A percentile compares a stretch with the other conserved stretches of the same genome.
Evolutionary conservation across 2,888 invertebrate genomes (phyloP).

Genomic region (Erynnis tages): DNA sequence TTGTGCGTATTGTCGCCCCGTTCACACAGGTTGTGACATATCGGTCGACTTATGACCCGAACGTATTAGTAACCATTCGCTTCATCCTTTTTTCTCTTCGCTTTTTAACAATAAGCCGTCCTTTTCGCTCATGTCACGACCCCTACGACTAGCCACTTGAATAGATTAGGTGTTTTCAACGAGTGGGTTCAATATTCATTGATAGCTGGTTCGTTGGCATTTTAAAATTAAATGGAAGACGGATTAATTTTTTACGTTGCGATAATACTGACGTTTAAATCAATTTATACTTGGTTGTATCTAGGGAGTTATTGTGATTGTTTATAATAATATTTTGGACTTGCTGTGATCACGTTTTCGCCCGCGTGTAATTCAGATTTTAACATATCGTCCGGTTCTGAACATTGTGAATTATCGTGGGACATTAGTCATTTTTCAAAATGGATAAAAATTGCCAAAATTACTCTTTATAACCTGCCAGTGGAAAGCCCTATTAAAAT

Average conservation of each 20-base stretch:
- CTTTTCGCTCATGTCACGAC: conserved; percentile 69
- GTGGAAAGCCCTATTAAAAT: too few relatives aligned
- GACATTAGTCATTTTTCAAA: too few relatives aligned
- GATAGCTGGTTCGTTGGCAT: conserved; percentile 74
- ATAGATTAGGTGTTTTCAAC: conserved; percentile 80
- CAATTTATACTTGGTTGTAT: background rate
- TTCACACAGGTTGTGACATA: conserved; percentile 79
- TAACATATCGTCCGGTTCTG: too few relatives aligned
- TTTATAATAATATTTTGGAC: too few relatives aligned
- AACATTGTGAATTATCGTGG: too few relatives aligned
- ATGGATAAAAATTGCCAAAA: too few relatives aligned
- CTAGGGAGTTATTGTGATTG: too few relatives aligned
- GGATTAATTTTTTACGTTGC: conserved; percentile 36
- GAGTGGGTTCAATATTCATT: conserved; percentile 76
- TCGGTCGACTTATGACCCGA: conserved; percentile 76
- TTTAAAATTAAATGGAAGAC: conserved; percentile 69
- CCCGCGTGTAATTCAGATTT: too few relatives aligned
- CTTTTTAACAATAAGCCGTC: conserved; percentile 52
- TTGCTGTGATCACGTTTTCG: too few relatives aligned
- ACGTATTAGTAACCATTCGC: conserved; percentile 46
- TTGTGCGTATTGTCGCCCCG: conserved; percentile 53
- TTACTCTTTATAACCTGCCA: too few relatives aligned
- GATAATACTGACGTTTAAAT: conserved; percentile 7
- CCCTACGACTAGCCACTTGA: conserved; percentile 76
- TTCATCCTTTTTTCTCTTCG: conserved; percentile 57